Base-by-base conservation (phyloP, 2,888 invertebrate species). In the Caenorhabditis wallacei region DNA sequence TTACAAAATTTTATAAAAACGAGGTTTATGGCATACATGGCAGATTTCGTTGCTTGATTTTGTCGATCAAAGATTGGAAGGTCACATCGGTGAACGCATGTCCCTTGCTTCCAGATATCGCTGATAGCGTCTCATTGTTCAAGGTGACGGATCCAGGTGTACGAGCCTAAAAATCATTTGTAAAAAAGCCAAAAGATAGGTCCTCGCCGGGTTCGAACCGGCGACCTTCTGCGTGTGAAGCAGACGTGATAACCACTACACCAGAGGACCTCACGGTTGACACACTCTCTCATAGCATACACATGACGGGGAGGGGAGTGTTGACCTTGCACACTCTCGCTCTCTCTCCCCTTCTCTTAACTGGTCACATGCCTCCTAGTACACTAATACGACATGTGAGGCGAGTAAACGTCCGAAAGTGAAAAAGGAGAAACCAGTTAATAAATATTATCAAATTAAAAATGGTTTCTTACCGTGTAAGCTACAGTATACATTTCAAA, bases 221-320 rank as follows among this genome's bases (percentile, higher is more conserved):
- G 86, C 86, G 89, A 87, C 89, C 89, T 89, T 88, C 88, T 87
- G 88, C 87, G 87, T 88, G 89, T 87, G 85, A 89, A 88, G 88
- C 87, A 89, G 87, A 89, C 87, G 87, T 87, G 88, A 87, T 88
- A 88, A 89, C 89, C 89, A 88, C 70, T 70, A 57, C 69, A 69
- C 54, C 54, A 69, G 69, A 35, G 54, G 69, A 54, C 69, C 56
- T 37, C 40, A 26, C 24, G 68, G 1, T 5, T 16, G 11, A 1
- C 30, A 10, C 8, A 11, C 40, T 1, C 11, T 16, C 37, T 26
- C n/a, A 61, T 16, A 3, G 63, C 26, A 26, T 72, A 72, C 53
- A 72, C 72, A 53, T 63, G 4, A 10, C 26, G n/a, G 51, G 16
- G 35, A 7, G 40, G 40, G 40, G 40, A 13, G n/a, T n/a, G n/a